phyloP scores from a whole-genome alignment of 2,888 invertebrate genomes.

The Scotopteryx bipunctaria region DNA sequence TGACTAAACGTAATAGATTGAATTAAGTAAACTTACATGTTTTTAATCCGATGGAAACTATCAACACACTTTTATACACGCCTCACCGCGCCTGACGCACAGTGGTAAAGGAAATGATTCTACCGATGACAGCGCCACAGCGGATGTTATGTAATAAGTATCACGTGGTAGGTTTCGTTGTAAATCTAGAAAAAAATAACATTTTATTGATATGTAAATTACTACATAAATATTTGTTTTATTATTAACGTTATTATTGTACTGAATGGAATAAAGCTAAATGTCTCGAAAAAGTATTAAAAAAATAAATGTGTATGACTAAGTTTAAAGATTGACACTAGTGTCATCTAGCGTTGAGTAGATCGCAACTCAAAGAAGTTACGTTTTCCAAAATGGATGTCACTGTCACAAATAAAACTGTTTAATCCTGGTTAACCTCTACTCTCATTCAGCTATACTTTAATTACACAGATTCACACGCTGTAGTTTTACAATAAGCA shows the following conservation, averaged over 20 bases:
- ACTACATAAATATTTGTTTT: background rate
- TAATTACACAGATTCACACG: too few relatives aligned
- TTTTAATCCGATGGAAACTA: conserved; percentile 70
- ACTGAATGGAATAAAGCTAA: too few relatives aligned
- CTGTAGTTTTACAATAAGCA: too few relatives aligned
- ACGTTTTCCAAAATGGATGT: too few relatives aligned
- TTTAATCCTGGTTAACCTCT: too few relatives aligned
- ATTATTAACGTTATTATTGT: too few relatives aligned
- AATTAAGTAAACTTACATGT: conserved; percentile 67
- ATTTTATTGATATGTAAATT: too few relatives aligned
- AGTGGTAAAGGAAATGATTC: conserved; percentile 74
- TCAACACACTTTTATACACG: conserved; percentile 68
- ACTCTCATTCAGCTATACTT: too few relatives aligned
- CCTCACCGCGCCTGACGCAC: conserved; percentile 77
- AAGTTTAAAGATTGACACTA: too few relatives aligned
- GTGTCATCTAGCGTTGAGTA: conserved; percentile 8
- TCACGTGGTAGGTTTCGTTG: conserved; percentile 52
- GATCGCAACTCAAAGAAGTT: background rate
- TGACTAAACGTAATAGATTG: background rate
- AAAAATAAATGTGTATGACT: too few relatives aligned
- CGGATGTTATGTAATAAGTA: conserved; percentile 69
- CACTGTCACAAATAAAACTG: too few relatives aligned
- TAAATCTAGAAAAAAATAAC: background rate
- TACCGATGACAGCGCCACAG: conserved; percentile 61
- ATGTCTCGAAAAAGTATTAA: too few relatives aligned